A percentile compares a stretch with the other conserved stretches of the same genome.
Evolutionary conservation across 2,888 invertebrate species (phyloP).

Genomic region (Rotaria magnacalcarata): DNA sequence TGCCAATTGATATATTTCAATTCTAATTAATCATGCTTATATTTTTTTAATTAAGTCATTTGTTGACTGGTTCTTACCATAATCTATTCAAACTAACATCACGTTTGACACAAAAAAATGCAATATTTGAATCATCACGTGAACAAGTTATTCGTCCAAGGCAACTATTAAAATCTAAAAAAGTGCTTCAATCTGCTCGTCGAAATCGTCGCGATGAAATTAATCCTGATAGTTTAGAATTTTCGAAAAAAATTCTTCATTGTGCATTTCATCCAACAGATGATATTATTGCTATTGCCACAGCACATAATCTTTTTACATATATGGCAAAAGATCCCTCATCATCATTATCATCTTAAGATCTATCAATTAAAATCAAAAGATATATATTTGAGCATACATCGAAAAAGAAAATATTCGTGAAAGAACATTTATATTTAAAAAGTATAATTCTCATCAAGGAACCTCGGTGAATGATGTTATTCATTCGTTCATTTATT

Average conservation of each 20-base stretch:
- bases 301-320: slow-evolving; percentile 62
- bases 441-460: background rate
- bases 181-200: slow-evolving; percentile 75
- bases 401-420: background rate
- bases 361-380: background rate
- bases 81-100: slow-evolving; percentile 96
- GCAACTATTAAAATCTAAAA: slow-evolving; percentile 73
- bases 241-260: slow-evolving; percentile 97
- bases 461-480: slow-evolving; percentile 8
- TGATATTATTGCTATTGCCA: slow-evolving; percentile 95
- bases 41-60: slow-evolving; percentile 65
- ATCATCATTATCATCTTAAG: background rate
- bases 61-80: slow-evolving; percentile 99
- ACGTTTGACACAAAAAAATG: slow-evolving; percentile 77
- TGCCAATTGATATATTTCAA: slow-evolving; percentile 48
- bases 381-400: background rate
- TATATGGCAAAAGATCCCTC: slow-evolving; percentile 5
- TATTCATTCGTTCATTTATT: background rate
- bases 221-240: slow-evolving; percentile 90
- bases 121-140: slow-evolving; percentile 87
- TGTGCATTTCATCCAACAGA: slow-evolving; percentile 98
- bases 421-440: background rate
- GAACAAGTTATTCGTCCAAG: slow-evolving; percentile 69
- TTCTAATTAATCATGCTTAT: background rate
- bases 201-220: slow-evolving; percentile 71